phyloP scores from a whole-genome alignment of 2,113 vertebrate genomes.

The Oreochromis tanganicae region DNA sequence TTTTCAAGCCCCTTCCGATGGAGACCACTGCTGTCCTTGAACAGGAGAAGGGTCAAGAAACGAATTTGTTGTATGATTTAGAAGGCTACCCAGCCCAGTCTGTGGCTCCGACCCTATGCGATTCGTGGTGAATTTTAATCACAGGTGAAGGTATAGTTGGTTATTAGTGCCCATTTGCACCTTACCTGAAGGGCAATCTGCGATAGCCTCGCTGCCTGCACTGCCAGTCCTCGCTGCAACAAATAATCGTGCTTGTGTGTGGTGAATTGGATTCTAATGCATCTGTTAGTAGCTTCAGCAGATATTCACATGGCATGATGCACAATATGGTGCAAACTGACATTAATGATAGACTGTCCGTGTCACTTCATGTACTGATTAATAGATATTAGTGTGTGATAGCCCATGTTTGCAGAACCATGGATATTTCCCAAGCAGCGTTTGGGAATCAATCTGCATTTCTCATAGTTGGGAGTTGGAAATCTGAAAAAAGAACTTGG shows the following conservation, averaged over 20 bases:
- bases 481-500: neutral
- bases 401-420: neutral
- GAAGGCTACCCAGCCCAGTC: constrained; percentile 27
- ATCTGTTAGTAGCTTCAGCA: neutral
- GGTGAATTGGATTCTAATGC: neutral
- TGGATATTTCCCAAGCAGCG: neutral
- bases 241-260: neutral
- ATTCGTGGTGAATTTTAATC: constrained; percentile 60
- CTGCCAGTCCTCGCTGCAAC: neutral
- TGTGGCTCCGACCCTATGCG: constrained; percentile 23
- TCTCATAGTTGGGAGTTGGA: neutral
- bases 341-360: neutral
- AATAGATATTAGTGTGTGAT: neutral
- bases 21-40: constrained; percentile 55
- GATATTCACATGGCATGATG: neutral
- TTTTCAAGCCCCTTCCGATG: neutral
- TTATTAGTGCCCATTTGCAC: constrained; percentile 4
- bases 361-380: neutral
- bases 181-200: constrained; percentile 50
- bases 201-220: constrained; percentile 4
- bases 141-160: constrained; percentile 3
- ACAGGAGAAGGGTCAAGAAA: constrained; percentile 52
- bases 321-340: neutral
- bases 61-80: constrained; percentile 66
- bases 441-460: neutral